phyloP scores from a whole-genome alignment of 1,140 invertebrate genomes.

The Stratiolaelaps scimitus region DNA sequence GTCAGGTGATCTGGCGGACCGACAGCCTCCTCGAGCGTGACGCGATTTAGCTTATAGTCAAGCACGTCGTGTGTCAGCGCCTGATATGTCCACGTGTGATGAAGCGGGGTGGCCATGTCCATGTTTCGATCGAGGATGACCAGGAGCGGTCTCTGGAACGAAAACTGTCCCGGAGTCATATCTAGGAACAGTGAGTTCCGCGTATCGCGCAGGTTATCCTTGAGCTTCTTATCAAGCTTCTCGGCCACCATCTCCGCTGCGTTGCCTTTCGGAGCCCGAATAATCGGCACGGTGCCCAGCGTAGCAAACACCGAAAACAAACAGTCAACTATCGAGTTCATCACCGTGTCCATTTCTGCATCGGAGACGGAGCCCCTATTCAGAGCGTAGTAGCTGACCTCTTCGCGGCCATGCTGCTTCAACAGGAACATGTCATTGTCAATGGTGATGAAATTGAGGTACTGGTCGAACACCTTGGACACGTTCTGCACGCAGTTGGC shows the following conservation, averaged over 20 bases:
- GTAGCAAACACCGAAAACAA: constrained; percentile 96
- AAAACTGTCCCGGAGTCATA: constrained; percentile 35
- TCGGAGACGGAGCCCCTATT: constrained; percentile 89
- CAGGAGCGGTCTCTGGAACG: constrained; percentile 78
- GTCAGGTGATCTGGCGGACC: constrained; percentile 40
- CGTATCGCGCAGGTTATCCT: constrained; percentile 90
- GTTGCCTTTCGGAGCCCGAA: constrained; percentile 84
- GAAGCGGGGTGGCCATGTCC: constrained; percentile 90
- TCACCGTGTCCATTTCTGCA: constrained; percentile 84
- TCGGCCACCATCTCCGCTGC: constrained; percentile 96
- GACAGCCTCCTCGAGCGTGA: constrained; percentile 57
- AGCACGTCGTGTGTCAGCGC: constrained; percentile 89
- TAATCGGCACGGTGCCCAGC: constrained; percentile 81
- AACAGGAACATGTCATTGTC: constrained; percentile 96
- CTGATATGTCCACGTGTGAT: constrained; percentile 99
- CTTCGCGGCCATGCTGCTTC: constrained; percentile 75
- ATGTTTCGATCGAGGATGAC: constrained; percentile 87
- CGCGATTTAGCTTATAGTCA: constrained; percentile 73
- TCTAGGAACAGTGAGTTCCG: constrained; percentile 75
- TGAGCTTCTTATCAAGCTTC: constrained; percentile 89
- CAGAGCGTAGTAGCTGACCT: constrained; percentile 86
- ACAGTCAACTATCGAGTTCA: constrained; percentile 88
- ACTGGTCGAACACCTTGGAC: constrained; percentile 92
- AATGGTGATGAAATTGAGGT: constrained; percentile 93
- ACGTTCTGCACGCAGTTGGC: constrained; percentile 75